A percentile compares a stretch with the other conserved stretches of the same genome.
These are phyloP conservation scores for Brenthis daphne DNA, from an alignment of 2,888 invertebrate species.

Conservation along the genomic window DNA sequence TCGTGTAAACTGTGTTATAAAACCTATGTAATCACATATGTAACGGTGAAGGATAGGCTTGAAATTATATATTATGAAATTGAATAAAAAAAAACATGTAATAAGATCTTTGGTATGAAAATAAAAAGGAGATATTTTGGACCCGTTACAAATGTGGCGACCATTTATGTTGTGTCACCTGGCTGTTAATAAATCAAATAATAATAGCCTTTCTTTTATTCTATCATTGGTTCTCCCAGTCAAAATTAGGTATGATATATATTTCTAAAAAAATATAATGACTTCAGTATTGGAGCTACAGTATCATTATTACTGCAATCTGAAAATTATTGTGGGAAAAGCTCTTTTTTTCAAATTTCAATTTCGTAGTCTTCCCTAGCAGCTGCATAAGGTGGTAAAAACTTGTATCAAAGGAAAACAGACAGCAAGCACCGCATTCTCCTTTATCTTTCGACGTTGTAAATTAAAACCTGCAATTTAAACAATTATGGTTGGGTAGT, in stretches of 20 bases:
- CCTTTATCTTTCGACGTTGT: too few species aligned
- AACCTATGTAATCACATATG: conserved; percentile 20
- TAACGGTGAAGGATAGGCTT: conserved; percentile 7
- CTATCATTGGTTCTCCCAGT: neutral
- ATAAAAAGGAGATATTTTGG: neutral
- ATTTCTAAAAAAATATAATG: neutral
- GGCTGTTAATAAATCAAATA: conserved; percentile 37
- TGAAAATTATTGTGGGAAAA: too few species aligned
- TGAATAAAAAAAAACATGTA: neutral
- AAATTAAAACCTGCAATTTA: too few species aligned
- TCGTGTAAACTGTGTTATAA: conserved; percentile 15
- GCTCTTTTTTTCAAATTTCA: too few species aligned
- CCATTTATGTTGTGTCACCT: conserved; percentile 27
- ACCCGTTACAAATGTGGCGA: conserved; percentile 30
- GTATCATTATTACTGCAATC: too few species aligned
- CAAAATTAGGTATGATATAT: neutral
- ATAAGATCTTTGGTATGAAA: neutral
- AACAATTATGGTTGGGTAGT: too few species aligned
- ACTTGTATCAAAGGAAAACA: too few species aligned
- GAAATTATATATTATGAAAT: neutral
- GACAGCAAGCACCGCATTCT: too few species aligned
- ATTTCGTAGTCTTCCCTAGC: too few species aligned
- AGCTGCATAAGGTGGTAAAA: too few species aligned
- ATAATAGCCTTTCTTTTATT: conserved; percentile 16
- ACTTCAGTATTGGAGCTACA: too few species aligned